Conservation (phyloP, 2,113 vertebrate genomes). For the Bufo bufo region DNA sequence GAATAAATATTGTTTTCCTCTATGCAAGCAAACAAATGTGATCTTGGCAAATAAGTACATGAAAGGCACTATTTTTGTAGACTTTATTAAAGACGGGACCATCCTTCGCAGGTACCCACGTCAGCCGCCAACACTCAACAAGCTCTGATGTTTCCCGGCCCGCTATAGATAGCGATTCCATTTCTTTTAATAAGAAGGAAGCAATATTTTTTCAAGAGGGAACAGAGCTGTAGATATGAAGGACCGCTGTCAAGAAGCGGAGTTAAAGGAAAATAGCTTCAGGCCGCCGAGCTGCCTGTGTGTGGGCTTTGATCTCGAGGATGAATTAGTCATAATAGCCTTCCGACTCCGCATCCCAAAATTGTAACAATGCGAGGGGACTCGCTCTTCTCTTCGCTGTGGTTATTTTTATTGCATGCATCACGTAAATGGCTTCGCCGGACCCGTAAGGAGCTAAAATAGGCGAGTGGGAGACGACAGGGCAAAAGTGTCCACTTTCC, state of each 20-base stretch:
- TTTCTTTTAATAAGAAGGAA: slow-evolving; percentile 87
- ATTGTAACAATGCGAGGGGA: slow-evolving; percentile 72
- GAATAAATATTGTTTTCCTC: slow-evolving; percentile 43
- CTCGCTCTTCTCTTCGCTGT: slow-evolving; percentile 35
- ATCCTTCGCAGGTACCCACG: slow-evolving; percentile 41
- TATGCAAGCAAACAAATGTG: slow-evolving; percentile 69
- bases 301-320: slow-evolving; percentile 83
- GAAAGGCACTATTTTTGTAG: slow-evolving; percentile 1
- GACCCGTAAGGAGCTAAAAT: slow-evolving; percentile 2
- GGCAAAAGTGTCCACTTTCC: slow-evolving; percentile 1
- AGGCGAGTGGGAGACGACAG: slow-evolving; percentile 27
- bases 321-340: slow-evolving; percentile 75
- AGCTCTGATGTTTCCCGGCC: slow-evolving; percentile 44
- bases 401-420: background rate
- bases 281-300: slow-evolving; percentile 81
- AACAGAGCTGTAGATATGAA: slow-evolving; percentile 78
- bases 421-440: slow-evolving; percentile 16
- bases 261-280: slow-evolving; percentile 85
- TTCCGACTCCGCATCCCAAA: slow-evolving; percentile 65
- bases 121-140: slow-evolving; percentile 67
- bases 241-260: slow-evolving; percentile 78
- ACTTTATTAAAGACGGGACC: background rate
- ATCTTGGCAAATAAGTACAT: slow-evolving; percentile 54
- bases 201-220: slow-evolving; percentile 77
- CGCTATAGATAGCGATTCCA: slow-evolving; percentile 85